These are phyloP conservation scores for Vespertilio murinus DNA, from an alignment of 2,797 vertebrate species.

Conservation along the genomic window DNA sequence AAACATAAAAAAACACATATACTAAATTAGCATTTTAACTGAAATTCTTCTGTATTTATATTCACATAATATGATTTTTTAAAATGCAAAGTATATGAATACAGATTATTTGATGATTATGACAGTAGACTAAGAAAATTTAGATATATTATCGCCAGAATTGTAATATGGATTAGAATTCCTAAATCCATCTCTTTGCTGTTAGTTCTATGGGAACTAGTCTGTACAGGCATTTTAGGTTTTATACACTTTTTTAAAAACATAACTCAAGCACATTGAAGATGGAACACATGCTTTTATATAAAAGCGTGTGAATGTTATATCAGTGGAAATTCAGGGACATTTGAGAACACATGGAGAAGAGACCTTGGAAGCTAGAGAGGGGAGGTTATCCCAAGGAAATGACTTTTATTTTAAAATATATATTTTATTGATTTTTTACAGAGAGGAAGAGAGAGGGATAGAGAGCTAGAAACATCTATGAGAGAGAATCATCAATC, in stretches of 20 bases:
- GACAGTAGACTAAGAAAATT: not conserved
- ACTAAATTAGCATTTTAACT: slow-evolving; percentile 26
- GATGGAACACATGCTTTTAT: not conserved
- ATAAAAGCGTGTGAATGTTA: not conserved
- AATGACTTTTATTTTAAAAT: not conserved
- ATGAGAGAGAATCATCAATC: too few relatives aligned
- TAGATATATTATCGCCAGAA: not conserved
- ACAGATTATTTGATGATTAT: slow-evolving; percentile 16
- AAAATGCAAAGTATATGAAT: slow-evolving; percentile 4
- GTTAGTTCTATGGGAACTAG: not conserved
- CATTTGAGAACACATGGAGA: not conserved
- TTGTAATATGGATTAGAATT: not conserved
- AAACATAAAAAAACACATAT: slow-evolving; percentile 18
- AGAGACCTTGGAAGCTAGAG: not conserved
- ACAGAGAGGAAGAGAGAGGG: too few relatives aligned
- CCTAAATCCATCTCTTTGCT: not conserved
- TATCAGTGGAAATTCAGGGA: not conserved
- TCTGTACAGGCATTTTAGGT: not conserved
- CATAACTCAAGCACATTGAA: not conserved
- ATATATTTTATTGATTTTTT: too few relatives aligned
- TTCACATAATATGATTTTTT: not conserved
- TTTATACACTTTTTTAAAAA: slow-evolving; percentile 3
- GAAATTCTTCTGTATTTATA: not conserved
- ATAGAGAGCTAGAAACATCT: too few relatives aligned
- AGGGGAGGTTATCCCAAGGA: not conserved